Conservation (phyloP, 2,113 vertebrate species). For the Tupaia chinensis region DNA sequence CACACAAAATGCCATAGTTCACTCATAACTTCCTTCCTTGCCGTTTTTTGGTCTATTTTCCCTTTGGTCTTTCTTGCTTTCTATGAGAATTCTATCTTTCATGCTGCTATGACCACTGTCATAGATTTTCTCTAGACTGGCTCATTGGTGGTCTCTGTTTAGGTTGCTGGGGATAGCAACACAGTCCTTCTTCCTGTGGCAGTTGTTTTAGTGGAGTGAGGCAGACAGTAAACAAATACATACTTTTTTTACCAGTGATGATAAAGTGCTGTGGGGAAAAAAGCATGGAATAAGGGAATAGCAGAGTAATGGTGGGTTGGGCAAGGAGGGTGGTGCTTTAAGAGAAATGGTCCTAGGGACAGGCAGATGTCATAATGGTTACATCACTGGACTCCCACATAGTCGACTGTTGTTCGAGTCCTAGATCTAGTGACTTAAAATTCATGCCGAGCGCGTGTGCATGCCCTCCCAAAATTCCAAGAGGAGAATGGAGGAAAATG, state of each 20-base stretch:
- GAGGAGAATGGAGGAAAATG: too few relatives aligned
- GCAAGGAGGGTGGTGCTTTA: neutral
- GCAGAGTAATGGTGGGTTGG: neutral
- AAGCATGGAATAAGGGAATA: neutral
- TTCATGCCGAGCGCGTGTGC: too few relatives aligned
- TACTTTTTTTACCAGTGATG: accelerated
- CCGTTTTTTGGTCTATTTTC: neutral
- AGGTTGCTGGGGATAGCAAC: neutral
- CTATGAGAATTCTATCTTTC: neutral
- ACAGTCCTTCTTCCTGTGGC: neutral
- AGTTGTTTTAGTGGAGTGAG: neutral
- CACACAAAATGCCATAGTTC: neutral
- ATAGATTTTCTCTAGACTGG: neutral
- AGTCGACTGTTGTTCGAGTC: too few relatives aligned
- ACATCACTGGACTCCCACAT: too few relatives aligned
- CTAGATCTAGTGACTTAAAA: too few relatives aligned
- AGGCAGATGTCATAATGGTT: too few relatives aligned
- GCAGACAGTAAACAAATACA: neutral
- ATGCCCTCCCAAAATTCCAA: too few relatives aligned
- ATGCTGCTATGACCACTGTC: neutral
- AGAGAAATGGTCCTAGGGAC: neutral
- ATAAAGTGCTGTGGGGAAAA: accelerated
- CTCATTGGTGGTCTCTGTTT: neutral
- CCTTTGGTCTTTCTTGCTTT: neutral
- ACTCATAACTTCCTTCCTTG: neutral